Percentiles rank a stretch among this genome's conserved stretches.
phyloP scores from a whole-genome alignment of 2,113 vertebrate species.

The Quiscalus mexicanus region DNA sequence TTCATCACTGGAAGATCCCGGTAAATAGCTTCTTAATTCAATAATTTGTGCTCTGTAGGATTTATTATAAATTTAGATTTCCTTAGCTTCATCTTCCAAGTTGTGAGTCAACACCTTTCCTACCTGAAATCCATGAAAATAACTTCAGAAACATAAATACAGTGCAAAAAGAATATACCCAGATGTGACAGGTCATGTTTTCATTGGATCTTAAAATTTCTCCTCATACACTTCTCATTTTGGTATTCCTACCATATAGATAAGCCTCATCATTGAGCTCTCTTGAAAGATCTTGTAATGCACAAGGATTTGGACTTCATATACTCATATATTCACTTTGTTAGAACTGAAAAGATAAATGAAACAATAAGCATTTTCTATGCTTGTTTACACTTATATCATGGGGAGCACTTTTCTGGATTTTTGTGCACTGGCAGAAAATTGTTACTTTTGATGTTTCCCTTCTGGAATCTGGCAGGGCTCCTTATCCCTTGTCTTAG shows the following conservation, averaged over 20 bases:
- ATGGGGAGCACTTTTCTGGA: neutral
- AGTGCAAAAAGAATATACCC: neutral
- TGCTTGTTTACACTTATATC: neutral
- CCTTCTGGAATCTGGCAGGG: neutral
- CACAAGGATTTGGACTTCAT: neutral
- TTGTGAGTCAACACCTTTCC: neutral
- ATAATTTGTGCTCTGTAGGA: neutral
- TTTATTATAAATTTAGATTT: neutral
- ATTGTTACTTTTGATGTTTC: neutral
- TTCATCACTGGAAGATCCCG: constrained; percentile 63
- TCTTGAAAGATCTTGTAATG: neutral
- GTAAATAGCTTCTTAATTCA: constrained; percentile 68
- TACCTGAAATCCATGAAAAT: neutral
- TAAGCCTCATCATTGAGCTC: neutral
- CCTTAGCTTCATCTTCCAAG: neutral
- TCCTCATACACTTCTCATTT: neutral
- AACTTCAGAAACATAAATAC: neutral
- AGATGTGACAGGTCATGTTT: neutral
- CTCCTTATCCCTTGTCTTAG: neutral
- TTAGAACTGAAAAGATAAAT: neutral
- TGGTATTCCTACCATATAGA: neutral
- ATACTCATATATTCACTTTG: neutral
- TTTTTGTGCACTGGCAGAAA: neutral
- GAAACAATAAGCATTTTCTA: neutral
- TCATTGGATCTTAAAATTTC: neutral